A percentile compares a stretch with the other conserved stretches of the same genome.
Conservation (phyloP, 2,113 vertebrate species). For the Ondatra zibethicus region DNA sequence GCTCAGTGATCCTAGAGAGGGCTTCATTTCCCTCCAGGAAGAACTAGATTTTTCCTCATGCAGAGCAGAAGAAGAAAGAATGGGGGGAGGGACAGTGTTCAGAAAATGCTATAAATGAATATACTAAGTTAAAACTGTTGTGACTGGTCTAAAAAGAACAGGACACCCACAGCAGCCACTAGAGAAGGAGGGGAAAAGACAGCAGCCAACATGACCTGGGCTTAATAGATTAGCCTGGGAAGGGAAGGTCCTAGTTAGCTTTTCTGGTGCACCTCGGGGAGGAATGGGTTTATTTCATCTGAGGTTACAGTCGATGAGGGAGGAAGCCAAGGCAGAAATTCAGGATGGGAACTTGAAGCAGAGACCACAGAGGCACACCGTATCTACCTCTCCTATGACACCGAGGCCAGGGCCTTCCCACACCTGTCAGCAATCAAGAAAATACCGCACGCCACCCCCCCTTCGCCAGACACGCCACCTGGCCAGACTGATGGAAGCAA, state of each 20-base stretch:
- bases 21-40: neutral
- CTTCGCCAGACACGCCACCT: neutral
- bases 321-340: neutral
- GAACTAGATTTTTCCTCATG: neutral
- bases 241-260: neutral
- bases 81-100: neutral
- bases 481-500: neutral
- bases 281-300: neutral
- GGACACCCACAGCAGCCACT: neutral
- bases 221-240: neutral
- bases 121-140: neutral
- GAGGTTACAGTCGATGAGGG: neutral
- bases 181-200: neutral
- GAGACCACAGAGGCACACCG: neutral
- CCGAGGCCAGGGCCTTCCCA: neutral
- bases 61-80: neutral
- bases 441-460: neutral
- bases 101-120: neutral
- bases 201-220: neutral
- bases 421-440: neutral
- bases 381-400: neutral
- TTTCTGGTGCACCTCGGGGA: neutral
- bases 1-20: neutral
- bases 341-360: neutral
- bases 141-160: neutral